A percentile compares a stretch with the other conserved stretches of the same genome.
Evolutionary conservation across 1,140 invertebrate species (phyloP).

Genomic region (Lucilia sericata): DNA sequence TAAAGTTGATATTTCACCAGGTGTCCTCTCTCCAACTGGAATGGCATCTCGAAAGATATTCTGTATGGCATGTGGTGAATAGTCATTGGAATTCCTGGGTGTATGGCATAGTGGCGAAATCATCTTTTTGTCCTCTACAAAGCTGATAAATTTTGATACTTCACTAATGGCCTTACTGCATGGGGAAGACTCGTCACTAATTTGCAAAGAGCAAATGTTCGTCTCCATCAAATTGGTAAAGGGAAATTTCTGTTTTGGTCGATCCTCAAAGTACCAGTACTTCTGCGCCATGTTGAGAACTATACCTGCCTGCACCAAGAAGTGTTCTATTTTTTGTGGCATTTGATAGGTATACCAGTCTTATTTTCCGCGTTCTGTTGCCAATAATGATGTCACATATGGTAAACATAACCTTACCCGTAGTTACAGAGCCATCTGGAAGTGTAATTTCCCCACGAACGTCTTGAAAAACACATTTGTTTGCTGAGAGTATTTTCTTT

Average conservation of each 20-base stretch:
- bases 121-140: background rate
- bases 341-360: background rate
- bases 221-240: background rate
- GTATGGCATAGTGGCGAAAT: no score
- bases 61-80: no score
- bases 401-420: background rate
- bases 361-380: no score
- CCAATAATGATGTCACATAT: constrained; percentile 26
- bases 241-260: background rate
- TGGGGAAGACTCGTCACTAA: background rate
- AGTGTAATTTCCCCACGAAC: background rate
- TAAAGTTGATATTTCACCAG: no score
- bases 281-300: background rate
- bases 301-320: constrained; percentile 17
- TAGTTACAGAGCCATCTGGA: background rate
- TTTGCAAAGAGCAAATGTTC: background rate
- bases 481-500: background rate
- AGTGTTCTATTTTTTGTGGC: constrained; percentile 5
- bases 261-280: constrained; percentile 25
- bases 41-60: no score
- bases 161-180: background rate
- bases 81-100: no score
- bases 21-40: no score
- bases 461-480: background rate
- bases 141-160: background rate